Conservation (phyloP, 2,797 vertebrate species). For the Onychomys arenicola region DNA sequence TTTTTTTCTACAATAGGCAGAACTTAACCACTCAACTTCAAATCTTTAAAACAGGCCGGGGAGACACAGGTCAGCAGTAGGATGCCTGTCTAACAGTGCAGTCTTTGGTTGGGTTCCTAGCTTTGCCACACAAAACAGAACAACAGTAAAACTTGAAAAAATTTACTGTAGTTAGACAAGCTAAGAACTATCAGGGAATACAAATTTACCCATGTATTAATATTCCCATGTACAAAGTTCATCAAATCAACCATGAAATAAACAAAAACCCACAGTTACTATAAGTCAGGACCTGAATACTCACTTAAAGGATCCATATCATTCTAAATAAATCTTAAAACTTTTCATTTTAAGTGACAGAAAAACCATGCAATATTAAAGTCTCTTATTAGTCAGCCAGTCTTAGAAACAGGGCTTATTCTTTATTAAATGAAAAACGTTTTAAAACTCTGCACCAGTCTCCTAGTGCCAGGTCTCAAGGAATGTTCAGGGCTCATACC, state of each 20-base stretch:
- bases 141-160: neutral
- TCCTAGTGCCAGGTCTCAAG: neutral
- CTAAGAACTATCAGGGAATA: neutral
- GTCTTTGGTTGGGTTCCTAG: neutral
- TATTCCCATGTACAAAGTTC: neutral
- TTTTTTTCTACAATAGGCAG: neutral
- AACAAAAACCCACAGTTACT: neutral
- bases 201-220: constrained; percentile 6
- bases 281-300: neutral
- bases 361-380: neutral
- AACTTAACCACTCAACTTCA: neutral
- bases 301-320: neutral
- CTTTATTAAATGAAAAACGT: constrained; percentile 30
- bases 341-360: neutral
- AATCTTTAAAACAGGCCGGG: neutral
- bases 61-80: neutral
- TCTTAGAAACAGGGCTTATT: neutral
- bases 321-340: neutral
- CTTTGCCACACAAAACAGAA: neutral
- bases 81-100: neutral
- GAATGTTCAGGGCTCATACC: constrained; percentile 87
- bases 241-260: neutral
- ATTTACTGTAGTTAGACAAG: neutral
- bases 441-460: neutral
- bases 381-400: constrained; percentile 17